Conservation (phyloP, 2,888 invertebrate genomes). For the Ypsolopha scabrella region DNA sequence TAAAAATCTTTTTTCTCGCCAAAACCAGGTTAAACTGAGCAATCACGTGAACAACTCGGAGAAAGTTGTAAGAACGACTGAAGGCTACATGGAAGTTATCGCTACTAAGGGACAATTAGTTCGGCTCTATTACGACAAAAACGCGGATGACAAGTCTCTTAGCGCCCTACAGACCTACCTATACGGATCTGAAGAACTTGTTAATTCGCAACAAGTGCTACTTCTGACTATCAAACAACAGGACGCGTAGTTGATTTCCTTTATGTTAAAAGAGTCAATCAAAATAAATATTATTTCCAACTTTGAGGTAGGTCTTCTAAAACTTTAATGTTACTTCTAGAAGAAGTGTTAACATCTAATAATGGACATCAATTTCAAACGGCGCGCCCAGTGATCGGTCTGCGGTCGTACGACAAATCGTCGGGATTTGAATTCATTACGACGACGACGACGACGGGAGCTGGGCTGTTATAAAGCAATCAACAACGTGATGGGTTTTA, state of each 20-base stretch:
- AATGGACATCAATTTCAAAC: no score
- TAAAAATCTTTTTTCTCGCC: no score
- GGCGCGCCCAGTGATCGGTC: conserved; percentile 5
- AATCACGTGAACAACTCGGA: neutral
- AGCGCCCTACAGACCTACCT: neutral
- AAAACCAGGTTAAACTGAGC: no score
- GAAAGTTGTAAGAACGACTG: neutral
- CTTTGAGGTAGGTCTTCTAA: no score
- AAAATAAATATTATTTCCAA: no score
- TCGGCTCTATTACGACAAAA: conserved; percentile 18
- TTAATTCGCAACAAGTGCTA: no score
- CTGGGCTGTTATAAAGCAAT: conserved; percentile 15
- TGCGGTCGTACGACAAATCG: conserved; percentile 12
- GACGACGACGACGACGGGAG: neutral
- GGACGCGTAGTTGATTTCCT: no score
- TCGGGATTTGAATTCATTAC: conserved; percentile 17
- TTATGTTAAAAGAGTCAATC: no score
- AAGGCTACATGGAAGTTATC: conserved; percentile 12
- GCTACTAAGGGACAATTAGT: conserved; percentile 20
- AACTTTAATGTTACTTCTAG: no score
- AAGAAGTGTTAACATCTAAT: no score
- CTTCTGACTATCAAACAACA: no score
- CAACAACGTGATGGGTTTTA: conserved; percentile 8
- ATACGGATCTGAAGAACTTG: no score
- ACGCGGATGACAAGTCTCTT: conserved; percentile 1